Evolutionary conservation across 2,888 invertebrate species (phyloP).

Genomic region (Oscheius sp.): DNA sequence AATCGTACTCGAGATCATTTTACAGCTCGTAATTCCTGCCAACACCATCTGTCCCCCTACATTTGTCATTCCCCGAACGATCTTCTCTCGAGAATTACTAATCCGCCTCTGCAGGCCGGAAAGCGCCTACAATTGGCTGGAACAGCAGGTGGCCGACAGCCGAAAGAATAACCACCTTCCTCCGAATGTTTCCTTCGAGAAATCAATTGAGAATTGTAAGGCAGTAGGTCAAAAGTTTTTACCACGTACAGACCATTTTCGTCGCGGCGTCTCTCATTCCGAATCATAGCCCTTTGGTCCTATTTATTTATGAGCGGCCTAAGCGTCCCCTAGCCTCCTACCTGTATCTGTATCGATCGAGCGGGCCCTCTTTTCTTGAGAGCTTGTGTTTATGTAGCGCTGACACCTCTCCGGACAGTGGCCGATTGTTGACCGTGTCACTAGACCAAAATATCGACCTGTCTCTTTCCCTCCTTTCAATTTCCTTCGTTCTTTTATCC

Average conservation of each 20-base stretch:
- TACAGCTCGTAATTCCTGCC: too few relatives aligned
- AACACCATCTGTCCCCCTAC: slow-evolving; percentile 11
- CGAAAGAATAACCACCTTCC: slow-evolving; percentile 6
- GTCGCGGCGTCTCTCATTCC: too few relatives aligned
- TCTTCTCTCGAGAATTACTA: slow-evolving; percentile 2
- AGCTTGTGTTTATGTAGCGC: slow-evolving; percentile 21
- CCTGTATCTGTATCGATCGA: too few relatives aligned
- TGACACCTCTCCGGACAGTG: slow-evolving; percentile 35
- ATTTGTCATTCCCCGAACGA: slow-evolving; percentile 10
- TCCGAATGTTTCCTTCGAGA: too few relatives aligned
- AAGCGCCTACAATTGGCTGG: slow-evolving; percentile 9
- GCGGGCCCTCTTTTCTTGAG: not conserved
- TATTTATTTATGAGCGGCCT: too few relatives aligned
- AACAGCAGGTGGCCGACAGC: slow-evolving; percentile 29
- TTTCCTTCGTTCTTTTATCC: not conserved
- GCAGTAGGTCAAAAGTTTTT: too few relatives aligned
- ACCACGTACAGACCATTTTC: too few relatives aligned
- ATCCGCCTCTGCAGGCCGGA: slow-evolving; percentile 16
- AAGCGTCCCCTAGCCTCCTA: too few relatives aligned
- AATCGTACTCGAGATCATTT: too few relatives aligned
- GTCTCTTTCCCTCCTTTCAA: not conserved
- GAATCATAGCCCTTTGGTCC: too few relatives aligned
- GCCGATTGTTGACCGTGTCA: slow-evolving; percentile 34
- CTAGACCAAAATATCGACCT: slow-evolving; percentile 34
- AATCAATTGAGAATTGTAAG: too few relatives aligned